phyloP scores from a whole-genome alignment of 2,797 vertebrate species.

The Galaxias olidus region DNA sequence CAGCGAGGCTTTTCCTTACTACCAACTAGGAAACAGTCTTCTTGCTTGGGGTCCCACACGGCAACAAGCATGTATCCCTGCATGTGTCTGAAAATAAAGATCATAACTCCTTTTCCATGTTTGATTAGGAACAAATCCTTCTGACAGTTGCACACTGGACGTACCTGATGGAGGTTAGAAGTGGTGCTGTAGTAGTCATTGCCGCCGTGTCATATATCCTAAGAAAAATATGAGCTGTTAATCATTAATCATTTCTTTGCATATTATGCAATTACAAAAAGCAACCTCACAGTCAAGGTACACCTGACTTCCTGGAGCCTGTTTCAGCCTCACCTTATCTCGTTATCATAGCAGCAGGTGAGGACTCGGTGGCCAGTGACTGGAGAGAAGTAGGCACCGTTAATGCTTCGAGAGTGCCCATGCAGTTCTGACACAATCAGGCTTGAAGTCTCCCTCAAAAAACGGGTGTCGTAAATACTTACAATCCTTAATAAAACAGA shows the following conservation, averaged over 20 bases:
- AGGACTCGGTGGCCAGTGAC: constrained; percentile 82
- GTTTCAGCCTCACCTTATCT: constrained; percentile 74
- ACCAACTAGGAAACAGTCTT: constrained; percentile 83
- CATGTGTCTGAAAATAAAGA: constrained; percentile 70
- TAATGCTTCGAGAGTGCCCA: constrained; percentile 74
- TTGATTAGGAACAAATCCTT: background rate
- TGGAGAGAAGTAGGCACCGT: constrained; percentile 88
- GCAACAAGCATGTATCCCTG: constrained; percentile 76
- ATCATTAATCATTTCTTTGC: background rate
- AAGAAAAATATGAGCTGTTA: constrained; percentile 32
- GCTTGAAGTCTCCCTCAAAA: constrained; percentile 61
- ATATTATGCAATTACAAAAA: background rate
- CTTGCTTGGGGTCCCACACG: constrained; percentile 86
- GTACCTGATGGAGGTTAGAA: constrained; percentile 75
- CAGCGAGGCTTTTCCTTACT: constrained; percentile 71
- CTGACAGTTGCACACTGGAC: background rate
- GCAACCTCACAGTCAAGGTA: background rate
- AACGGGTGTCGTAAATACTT: constrained; percentile 83
- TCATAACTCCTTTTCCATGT: background rate
- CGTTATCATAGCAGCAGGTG: constrained; percentile 81
- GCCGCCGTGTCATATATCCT: constrained; percentile 84
- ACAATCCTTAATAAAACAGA: constrained; percentile 54
- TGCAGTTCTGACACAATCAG: constrained; percentile 68
- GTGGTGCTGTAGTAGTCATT: constrained; percentile 42
- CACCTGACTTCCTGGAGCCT: background rate